These are phyloP conservation scores for Cheilosia vulpina DNA, from an alignment of 2,888 invertebrate genomes.

Conservation along the genomic window DNA sequence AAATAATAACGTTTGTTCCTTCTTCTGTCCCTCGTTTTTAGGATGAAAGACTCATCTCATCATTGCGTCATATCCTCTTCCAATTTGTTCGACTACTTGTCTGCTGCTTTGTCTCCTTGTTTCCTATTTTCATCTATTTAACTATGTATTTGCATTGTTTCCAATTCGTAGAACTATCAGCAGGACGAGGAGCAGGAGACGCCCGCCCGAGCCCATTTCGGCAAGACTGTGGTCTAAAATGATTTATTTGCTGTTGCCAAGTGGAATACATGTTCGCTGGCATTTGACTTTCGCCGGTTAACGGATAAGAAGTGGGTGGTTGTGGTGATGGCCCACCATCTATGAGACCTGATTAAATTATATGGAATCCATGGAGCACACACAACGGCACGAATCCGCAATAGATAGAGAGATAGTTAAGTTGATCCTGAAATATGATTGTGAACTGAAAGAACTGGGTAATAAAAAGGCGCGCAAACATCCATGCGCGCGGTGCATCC, in stretches of 20 bases:
- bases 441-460: conserved; percentile 53
- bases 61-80: conserved; percentile 71
- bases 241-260: conserved; percentile 73
- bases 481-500: conserved; percentile 50
- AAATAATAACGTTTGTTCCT: conserved; percentile 1
- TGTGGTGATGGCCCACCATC: conserved; percentile 16
- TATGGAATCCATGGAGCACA: conserved; percentile 64
- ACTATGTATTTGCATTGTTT: conserved; percentile 69
- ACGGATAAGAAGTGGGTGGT: conserved; percentile 9
- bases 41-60: conserved; percentile 62
- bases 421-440: conserved; percentile 73
- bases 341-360: conserved; percentile 67
- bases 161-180: conserved; percentile 56
- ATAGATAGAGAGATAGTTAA: conserved; percentile 42
- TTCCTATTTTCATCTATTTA: conserved; percentile 72
- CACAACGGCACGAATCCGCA: conserved; percentile 54
- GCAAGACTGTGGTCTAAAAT: conserved; percentile 41
- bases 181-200: conserved; percentile 14
- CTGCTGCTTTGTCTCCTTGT: conserved; percentile 59
- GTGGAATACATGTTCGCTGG: conserved; percentile 56
- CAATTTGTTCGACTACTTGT: conserved; percentile 72
- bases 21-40: conserved; percentile 43
- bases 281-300: conserved; percentile 65
- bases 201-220: neutral
- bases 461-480: conserved; percentile 14